Evolutionary conservation across 2,113 vertebrate genomes (phyloP).

Genomic region (Chiloscyllium plagiosum): DNA sequence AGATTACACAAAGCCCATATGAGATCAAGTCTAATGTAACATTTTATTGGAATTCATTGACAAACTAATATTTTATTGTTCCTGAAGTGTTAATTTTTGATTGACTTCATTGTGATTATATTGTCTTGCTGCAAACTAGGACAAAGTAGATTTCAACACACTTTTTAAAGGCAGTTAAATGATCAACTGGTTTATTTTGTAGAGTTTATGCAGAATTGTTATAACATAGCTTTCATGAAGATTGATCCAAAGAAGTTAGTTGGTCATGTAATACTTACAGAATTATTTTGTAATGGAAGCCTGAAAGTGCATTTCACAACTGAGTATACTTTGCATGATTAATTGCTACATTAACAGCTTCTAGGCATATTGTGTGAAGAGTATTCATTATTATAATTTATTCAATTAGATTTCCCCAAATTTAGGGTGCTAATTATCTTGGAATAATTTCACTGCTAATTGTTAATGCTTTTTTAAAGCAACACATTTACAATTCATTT

Average conservation of each 20-base stretch:
- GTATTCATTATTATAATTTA: slow-evolving; percentile 38
- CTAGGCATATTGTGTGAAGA: slow-evolving; percentile 23
- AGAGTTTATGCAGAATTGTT: neutral
- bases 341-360: slow-evolving; percentile 38
- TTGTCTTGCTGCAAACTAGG: neutral
- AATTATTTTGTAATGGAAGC: neutral
- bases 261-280: neutral
- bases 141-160: neutral
- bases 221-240: neutral
- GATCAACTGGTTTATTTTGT: neutral
- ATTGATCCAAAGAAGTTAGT: neutral
- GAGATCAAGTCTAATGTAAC: neutral
- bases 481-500: neutral
- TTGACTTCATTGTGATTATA: neutral
- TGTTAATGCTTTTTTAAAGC: slow-evolving; percentile 27
- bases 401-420: slow-evolving; percentile 12
- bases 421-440: slow-evolving; percentile 36
- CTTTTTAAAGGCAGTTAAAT: neutral
- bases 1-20: neutral
- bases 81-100: neutral
- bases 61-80: neutral
- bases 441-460: slow-evolving; percentile 33
- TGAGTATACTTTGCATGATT: slow-evolving; percentile 26
- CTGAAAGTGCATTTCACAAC: slow-evolving; percentile 27
- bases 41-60: neutral